Conservation (phyloP, 92 coral and sea anemone species). For the Zoanthus solanderi region DNA sequence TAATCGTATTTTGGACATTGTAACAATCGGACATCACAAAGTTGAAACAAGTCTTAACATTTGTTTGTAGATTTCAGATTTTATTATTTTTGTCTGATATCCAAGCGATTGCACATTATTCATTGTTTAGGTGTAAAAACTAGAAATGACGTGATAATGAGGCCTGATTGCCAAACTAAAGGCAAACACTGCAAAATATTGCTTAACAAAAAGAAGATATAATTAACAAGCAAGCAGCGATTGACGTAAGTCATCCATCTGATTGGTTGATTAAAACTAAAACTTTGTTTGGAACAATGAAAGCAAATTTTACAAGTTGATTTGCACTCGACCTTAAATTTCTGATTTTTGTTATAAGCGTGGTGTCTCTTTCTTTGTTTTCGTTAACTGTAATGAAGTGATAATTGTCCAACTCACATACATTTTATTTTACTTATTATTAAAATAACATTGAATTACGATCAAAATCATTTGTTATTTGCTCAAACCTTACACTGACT, state of each 20-base stretch:
- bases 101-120: background rate
- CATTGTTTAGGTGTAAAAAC: background rate
- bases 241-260: background rate
- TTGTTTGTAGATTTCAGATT: background rate
- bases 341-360: background rate
- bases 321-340: background rate
- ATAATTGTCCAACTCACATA: background rate
- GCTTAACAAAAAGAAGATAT: background rate
- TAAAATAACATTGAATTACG: too few species aligned
- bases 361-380: background rate
- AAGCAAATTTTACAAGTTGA: background rate
- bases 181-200: background rate
- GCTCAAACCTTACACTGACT: too few species aligned
- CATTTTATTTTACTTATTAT: background rate
- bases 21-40: background rate
- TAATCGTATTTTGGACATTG: background rate
- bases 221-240: background rate
- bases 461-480: too few species aligned
- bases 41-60: background rate
- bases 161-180: background rate
- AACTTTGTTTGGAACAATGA: background rate
- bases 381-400: background rate
- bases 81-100: background rate
- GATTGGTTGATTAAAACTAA: background rate
- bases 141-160: constrained; percentile 12